Percentiles rank a stretch among this genome's conserved stretches.
These are phyloP conservation scores for Torymus aiolomorphi DNA, from an alignment of 2,888 invertebrate species.

Conservation along the genomic window DNA sequence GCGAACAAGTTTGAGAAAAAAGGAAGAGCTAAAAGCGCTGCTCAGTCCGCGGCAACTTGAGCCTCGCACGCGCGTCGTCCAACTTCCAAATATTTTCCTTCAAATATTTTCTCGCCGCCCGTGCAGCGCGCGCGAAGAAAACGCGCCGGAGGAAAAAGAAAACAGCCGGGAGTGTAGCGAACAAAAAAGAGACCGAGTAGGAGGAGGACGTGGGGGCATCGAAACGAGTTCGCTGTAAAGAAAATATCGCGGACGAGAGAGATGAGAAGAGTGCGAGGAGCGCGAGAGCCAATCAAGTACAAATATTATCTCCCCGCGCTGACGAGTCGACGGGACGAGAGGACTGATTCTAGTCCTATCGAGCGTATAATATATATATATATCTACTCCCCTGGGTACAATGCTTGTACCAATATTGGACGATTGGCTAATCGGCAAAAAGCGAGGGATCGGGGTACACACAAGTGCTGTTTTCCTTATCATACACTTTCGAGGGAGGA, in stretches of 20 bases:
- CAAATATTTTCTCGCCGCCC: constrained; percentile 47
- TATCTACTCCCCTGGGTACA: not conserved
- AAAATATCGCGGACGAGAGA: constrained; percentile 57
- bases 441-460: not conserved
- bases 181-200: not conserved
- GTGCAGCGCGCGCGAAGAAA: constrained; percentile 7
- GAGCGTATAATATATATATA: too few relatives aligned
- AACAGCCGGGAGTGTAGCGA: constrained; percentile 6
- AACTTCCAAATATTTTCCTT: constrained; percentile 51
- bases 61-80: constrained; percentile 21
- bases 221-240: constrained; percentile 50
- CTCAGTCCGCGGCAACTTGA: not conserved
- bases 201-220: constrained; percentile 3
- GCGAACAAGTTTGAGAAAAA: not conserved
- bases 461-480: too few relatives aligned
- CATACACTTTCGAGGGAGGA: too few relatives aligned
- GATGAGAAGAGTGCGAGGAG: constrained; percentile 17
- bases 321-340: constrained; percentile 26
- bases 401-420: constrained; percentile 72
- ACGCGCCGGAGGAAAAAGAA: constrained; percentile 28
- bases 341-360: constrained; percentile 58
- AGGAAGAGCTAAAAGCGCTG: not conserved
- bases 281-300: constrained; percentile 59
- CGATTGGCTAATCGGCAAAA: not conserved
- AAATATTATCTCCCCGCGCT: constrained; percentile 58